Base-by-base conservation (phyloP, 2,797 vertebrate genomes). In the Gymnoscopelus braueri region DNA sequence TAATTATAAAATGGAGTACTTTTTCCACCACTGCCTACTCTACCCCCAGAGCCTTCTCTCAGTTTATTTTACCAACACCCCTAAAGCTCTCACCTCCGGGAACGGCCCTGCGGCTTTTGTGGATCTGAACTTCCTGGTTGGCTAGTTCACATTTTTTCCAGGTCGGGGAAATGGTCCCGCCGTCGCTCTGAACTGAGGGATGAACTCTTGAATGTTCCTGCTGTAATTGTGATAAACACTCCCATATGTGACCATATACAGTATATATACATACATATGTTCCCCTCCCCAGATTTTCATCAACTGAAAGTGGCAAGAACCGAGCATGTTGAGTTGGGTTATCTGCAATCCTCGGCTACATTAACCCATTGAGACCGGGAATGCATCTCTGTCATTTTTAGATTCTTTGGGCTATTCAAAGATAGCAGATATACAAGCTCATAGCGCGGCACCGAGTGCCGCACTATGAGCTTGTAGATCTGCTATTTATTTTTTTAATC, bases 1-100 rank as follows among this genome's bases (percentile, higher is more conserved):
- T 39, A 7, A 39, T 39, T 39, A 39, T n/a, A n/a, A n/a, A n/a
- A n/a, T n/a, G n/a, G n/a, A n/a, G 35, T 39, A 39, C 35, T 39
- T 39, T 39, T 8, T 7, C 35, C 35, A 39, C 7, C 5, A 39
- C 35, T 39, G 35, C 35, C 35, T 44, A 70, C 78, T 79, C 81
- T 79, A 72, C 65, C 75, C 39, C 56, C 12, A 11, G 58, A 76
- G 55, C 62, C 65, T 63, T 60, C 64, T 70, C 55, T 73, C 50
- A 35, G 78, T 89, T 86, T 86, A 87, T 87, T 90, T 89, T 81
- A 88, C 80, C 82, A 85, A 84, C 80, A 81, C 84, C 69, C 78
- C 72, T 67, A 71, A 85, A 85, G 67, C 73, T 87, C 77, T 85
- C 87, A 87, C 84, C 82, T 85, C 85, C 59, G 9, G 74, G 70